Conservation (phyloP, 2,888 invertebrate species). For the Dioctria linearis region DNA sequence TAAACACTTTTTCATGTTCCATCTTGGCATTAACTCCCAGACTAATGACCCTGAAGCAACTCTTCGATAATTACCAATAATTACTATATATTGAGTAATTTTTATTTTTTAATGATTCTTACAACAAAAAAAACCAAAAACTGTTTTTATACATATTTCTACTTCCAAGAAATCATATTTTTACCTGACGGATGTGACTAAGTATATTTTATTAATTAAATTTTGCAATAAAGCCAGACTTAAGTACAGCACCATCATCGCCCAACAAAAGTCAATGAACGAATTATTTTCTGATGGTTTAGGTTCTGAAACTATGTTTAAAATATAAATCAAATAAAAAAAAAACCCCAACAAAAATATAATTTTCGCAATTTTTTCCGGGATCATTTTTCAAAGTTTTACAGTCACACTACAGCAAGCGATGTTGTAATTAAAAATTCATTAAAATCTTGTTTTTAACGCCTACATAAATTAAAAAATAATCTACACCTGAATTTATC, state of each 20-base stretch:
- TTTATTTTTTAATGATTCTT: too few species aligned
- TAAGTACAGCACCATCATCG: background rate
- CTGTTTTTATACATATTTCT: too few species aligned
- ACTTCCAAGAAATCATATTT: background rate
- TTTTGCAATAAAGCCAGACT: background rate
- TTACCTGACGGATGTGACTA: background rate
- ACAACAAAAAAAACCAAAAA: too few species aligned
- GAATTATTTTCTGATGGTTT: background rate
- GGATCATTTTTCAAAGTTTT: constrained; percentile 8
- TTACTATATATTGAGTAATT: too few species aligned
- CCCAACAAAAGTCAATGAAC: constrained; percentile 25
- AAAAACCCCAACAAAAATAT: background rate
- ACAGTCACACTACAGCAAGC: background rate
- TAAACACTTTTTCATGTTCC: too few species aligned
- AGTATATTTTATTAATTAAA: background rate
- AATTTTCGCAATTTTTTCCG: background rate
- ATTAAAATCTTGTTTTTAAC: constrained; percentile 14
- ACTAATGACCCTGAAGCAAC: too few species aligned
- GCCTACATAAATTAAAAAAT: constrained; percentile 11
- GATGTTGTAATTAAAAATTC: background rate
- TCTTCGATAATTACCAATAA: too few species aligned
- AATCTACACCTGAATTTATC: background rate
- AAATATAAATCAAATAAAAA: background rate
- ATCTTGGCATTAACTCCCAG: too few species aligned
- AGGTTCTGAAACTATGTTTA: background rate